phyloP scores from a whole-genome alignment of 2,888 invertebrate species.

The Melieria crassipennis region DNA sequence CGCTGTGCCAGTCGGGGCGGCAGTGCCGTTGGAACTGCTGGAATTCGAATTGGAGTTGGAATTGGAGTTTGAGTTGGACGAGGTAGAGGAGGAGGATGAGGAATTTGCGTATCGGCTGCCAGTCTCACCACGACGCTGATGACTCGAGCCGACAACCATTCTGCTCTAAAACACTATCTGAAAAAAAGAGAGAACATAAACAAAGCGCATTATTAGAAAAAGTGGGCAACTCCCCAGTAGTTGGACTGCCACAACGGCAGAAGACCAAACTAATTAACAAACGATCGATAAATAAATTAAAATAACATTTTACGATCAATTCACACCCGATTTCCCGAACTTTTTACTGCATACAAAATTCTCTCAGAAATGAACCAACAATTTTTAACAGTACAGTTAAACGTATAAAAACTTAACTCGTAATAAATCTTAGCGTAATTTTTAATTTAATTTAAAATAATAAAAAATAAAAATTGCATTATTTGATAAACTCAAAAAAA shows the following conservation, averaged over 20 bases:
- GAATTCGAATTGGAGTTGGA: slow-evolving; percentile 33
- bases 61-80: slow-evolving; percentile 40
- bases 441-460: no score
- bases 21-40: slow-evolving; percentile 40
- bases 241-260: neutral
- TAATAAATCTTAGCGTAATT: no score
- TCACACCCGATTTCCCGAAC: no score
- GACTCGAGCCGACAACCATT: slow-evolving; percentile 66
- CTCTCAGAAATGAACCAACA: no score
- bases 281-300: no score
- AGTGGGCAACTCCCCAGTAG: neutral
- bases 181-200: neutral
- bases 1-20: slow-evolving; percentile 21
- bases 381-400: no score
- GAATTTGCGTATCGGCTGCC: slow-evolving; percentile 57
- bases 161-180: slow-evolving; percentile 49
- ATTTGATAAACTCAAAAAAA: no score
- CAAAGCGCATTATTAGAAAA: neutral
- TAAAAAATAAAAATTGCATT: no score
- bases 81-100: slow-evolving; percentile 45
- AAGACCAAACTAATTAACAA: neutral
- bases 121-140: slow-evolving; percentile 63
- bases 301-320: no score
- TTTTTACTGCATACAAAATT: no score
- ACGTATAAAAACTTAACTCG: no score